Evolutionary conservation across 2,113 vertebrate species (phyloP).

Genomic region (Nicator chloris): DNA sequence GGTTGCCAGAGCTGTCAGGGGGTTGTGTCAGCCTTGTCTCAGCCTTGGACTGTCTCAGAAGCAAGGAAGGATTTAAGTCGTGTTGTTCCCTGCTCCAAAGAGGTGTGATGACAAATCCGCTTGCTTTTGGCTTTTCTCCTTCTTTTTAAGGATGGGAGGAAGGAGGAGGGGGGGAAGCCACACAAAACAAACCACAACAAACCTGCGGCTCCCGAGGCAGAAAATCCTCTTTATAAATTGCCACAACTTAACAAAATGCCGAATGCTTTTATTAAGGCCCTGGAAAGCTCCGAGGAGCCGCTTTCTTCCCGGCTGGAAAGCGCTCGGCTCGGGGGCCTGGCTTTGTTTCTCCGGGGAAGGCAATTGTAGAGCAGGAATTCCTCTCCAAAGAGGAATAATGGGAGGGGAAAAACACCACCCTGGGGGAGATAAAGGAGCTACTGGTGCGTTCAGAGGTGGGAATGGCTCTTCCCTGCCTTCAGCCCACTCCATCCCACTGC

Average conservation of each 20-base stretch:
- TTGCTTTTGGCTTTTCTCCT: background rate
- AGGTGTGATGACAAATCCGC: background rate
- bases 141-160: background rate
- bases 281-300: background rate
- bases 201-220: background rate
- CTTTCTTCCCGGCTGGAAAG: background rate
- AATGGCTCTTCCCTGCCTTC: background rate
- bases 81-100: background rate
- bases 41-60: constrained; percentile 7
- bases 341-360: background rate
- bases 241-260: background rate
- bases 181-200: background rate
- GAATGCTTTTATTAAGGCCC: background rate
- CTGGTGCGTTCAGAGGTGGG: background rate
- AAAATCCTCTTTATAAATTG: constrained; percentile 32
- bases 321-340: background rate
- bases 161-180: rapidly evolving
- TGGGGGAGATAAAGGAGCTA: background rate
- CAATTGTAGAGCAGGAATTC: constrained; percentile 9
- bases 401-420: background rate
- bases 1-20: background rate
- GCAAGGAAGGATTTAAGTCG: background rate
- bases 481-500: background rate
- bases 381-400: background rate
- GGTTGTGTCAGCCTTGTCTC: background rate